A percentile compares a stretch with the other conserved stretches of the same genome.
These are phyloP conservation scores for Norana najaformis DNA, from an alignment of 2,888 invertebrate genomes.

Conservation along the genomic window DNA sequence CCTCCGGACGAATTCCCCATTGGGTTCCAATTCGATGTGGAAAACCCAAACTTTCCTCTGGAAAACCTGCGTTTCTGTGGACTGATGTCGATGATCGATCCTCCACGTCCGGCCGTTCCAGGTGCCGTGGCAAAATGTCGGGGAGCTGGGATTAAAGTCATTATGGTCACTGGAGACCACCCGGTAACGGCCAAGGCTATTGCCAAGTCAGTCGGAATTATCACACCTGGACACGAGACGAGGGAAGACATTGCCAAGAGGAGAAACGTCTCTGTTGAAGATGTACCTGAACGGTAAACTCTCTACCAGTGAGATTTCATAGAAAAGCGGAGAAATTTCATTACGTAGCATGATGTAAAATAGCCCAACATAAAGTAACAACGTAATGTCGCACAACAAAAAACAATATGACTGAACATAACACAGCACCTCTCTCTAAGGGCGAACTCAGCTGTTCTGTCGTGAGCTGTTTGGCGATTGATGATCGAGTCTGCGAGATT, in stretches of 20 bases:
- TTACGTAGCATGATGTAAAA: neutral
- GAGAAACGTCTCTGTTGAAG: neutral
- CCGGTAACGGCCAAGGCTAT: constrained; percentile 67
- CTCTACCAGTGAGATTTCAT: too few species aligned
- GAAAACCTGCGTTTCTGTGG: constrained; percentile 84
- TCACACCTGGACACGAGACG: constrained; percentile 65
- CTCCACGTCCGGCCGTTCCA: constrained; percentile 93
- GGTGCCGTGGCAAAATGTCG: constrained; percentile 72
- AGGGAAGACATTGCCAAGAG: constrained; percentile 32
- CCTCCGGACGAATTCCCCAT: constrained; percentile 93
- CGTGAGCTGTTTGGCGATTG: too few species aligned
- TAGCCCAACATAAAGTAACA: neutral
- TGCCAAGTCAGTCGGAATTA: constrained; percentile 67
- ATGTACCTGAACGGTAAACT: constrained; percentile 1
- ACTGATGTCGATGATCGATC: constrained; percentile 98
- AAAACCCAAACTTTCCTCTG: constrained; percentile 78
- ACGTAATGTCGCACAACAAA: neutral
- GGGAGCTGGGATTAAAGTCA: constrained; percentile 77
- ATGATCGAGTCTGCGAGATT: too few species aligned
- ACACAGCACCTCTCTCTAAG: too few species aligned
- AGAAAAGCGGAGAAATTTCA: neutral
- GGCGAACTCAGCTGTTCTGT: too few species aligned
- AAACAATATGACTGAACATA: too few species aligned
- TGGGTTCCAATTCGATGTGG: constrained; percentile 83
- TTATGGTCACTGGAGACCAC: constrained; percentile 80